These are phyloP conservation scores for Epinephelus fuscoguttatus DNA, from an alignment of 2,113 vertebrate genomes.

Conservation along the genomic window DNA sequence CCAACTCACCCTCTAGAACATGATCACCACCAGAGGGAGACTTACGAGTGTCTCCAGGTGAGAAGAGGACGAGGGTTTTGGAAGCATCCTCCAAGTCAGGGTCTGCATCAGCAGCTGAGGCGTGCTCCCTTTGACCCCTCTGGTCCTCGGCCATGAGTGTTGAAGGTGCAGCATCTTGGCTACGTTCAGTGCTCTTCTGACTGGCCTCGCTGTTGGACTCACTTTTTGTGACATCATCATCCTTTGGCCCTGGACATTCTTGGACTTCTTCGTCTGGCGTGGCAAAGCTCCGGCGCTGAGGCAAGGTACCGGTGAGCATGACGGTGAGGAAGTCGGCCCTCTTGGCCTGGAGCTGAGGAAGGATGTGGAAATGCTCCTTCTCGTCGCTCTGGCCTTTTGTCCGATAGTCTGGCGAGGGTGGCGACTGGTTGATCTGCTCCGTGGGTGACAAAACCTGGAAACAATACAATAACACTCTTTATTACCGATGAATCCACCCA, in stretches of 20 bases:
- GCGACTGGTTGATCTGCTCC: conserved; percentile 85
- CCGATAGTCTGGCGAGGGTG: conserved; percentile 91
- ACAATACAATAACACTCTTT: conserved; percentile 32
- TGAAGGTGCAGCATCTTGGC: conserved; percentile 93
- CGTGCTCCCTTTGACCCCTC: conserved; percentile 86
- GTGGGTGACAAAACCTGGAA: conserved; percentile 86
- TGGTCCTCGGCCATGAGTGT: conserved; percentile 94
- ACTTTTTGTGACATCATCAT: conserved; percentile 87
- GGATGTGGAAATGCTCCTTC: conserved; percentile 87
- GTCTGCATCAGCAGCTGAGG: conserved; percentile 90
- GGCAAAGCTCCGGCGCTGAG: conserved; percentile 74
- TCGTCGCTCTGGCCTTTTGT: conserved; percentile 87
- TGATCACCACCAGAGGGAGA: conserved; percentile 88
- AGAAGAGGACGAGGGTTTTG: conserved; percentile 96
- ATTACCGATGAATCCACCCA: not conserved
- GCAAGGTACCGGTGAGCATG: conserved; percentile 86
- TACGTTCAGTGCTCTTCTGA: conserved; percentile 92
- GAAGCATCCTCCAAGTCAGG: conserved; percentile 94
- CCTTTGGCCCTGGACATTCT: conserved; percentile 73
- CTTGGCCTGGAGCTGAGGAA: conserved; percentile 89
- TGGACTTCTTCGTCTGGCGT: conserved; percentile 44
- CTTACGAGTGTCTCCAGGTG: conserved; percentile 95
- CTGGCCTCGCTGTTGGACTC: conserved; percentile 92
- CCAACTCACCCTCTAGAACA: conserved; percentile 87
- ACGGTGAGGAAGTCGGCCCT: conserved; percentile 92